These are phyloP conservation scores for Drosophila buzzatii DNA, from an alignment of 2,888 invertebrate genomes.

Conservation along the genomic window DNA sequence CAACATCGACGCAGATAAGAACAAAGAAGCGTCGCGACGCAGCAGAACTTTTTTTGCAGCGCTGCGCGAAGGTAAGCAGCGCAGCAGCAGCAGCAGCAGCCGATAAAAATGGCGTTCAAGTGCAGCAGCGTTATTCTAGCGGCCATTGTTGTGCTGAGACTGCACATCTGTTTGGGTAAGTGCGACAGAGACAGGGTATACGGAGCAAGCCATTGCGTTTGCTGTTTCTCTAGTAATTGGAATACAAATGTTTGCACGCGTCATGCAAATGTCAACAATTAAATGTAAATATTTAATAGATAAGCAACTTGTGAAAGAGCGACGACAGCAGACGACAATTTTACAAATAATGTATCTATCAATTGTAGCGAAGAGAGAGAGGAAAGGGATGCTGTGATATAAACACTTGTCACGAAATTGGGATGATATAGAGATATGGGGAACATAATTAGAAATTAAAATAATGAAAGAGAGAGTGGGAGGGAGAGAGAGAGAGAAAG, in stretches of 20 bases:
- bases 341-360: constrained; percentile 17
- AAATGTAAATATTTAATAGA: constrained; percentile 31
- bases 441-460: too few relatives aligned
- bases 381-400: not conserved
- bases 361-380: not conserved
- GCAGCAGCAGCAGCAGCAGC: constrained; percentile 16
- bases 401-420: not conserved
- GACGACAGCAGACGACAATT: constrained; percentile 6
- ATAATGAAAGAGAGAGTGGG: not conserved
- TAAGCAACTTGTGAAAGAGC: constrained; percentile 28
- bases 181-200: constrained; percentile 27
- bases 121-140: constrained; percentile 41
- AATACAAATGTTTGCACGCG: constrained; percentile 43
- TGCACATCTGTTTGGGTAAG: constrained; percentile 65
- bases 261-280: constrained; percentile 48
- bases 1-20: constrained; percentile 39
- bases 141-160: constrained; percentile 45
- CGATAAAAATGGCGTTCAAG: constrained; percentile 53
- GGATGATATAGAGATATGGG: not conserved
- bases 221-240: constrained; percentile 32
- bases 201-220: not conserved
- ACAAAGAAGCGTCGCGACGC: constrained; percentile 26
- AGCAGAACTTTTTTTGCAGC: constrained; percentile 25
- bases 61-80: constrained; percentile 22
- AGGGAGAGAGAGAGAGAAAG: not conserved